These are phyloP conservation scores for Mystacornis crossleyi DNA, from an alignment of 2,113 vertebrate species.

Conservation along the genomic window DNA sequence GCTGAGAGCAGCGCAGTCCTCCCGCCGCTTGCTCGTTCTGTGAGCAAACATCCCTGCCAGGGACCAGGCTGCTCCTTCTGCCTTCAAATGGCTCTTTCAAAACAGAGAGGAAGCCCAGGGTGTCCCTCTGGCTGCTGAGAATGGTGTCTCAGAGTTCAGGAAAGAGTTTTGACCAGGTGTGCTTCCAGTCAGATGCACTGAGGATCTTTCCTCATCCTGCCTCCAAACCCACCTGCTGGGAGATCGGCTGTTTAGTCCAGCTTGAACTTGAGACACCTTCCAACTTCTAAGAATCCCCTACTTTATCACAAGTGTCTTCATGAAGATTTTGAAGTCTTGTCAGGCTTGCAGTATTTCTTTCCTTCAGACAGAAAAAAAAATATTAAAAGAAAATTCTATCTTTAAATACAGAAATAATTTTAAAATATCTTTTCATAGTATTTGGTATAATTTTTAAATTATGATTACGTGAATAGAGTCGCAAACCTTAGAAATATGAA, in stretches of 20 bases:
- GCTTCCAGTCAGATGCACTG: not conserved
- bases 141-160: not conserved
- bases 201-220: not conserved
- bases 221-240: not conserved
- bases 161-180: not conserved
- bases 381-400: not conserved
- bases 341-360: not conserved
- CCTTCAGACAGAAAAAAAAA: not conserved
- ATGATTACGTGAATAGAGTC: not conserved
- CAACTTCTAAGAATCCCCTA: not conserved
- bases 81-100: rapidly evolving
- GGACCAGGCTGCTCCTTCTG: not conserved
- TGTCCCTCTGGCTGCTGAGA: not conserved
- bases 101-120: not conserved
- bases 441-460: not conserved
- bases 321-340: not conserved
- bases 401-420: not conserved
- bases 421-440: not conserved
- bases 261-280: not conserved
- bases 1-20: not conserved
- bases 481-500: not conserved
- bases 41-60: not conserved
- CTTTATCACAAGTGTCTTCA: not conserved
- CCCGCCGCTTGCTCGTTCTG: not conserved
- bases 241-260: not conserved